Evolutionary conservation across 2,797 vertebrate species (phyloP), one percentile per base, ranked within the genome.

Genomic region (Squalus acanthias): DNA sequence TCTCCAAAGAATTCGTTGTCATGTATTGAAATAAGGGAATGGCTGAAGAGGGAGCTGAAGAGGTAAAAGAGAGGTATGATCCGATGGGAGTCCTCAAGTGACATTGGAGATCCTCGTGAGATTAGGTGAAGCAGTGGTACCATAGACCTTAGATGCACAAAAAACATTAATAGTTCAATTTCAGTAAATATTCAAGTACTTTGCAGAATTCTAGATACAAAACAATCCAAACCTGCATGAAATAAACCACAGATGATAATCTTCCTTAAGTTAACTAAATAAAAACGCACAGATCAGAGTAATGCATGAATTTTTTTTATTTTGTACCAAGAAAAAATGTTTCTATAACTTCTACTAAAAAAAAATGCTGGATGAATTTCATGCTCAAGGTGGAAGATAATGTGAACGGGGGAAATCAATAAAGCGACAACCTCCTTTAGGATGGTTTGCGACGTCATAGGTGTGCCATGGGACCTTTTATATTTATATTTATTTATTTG

Each of bases 31-130:
- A 99, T 99, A 20, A 99, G 99, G 0, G 99, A 99, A 97, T 99
- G 99, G 97, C 99, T 99, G 97, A 99, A 99, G 96, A 99, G 98
- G 57, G 99, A 99, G 97, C 99, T 99, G 97, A 99, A 99, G 97
- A 99, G 99, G 98, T 99, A 99, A 97, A 99, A 99, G 97, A 99
- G 98, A n/a, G 99, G 99, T 97, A 99, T 99, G 98, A 99, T 99
- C 96, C 99, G 98, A 97, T 98, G 98, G 0, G 99, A 99, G 97
- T 99, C 99, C 96, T 99, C 99, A 82, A 98, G 98, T 13, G 99
- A 99, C 99, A 99, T 99, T 5, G 99, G 99, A 15, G 99, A 99
- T 29, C 99, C 99, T 97, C 99, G 98, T 0, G 99, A 99, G 97
- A 99, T 99, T 97, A 99, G 98, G 96, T 99, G 99, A 7, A 99